These are phyloP conservation scores for Acrocera orbiculus DNA, from an alignment of 2,888 invertebrate species.

Conservation along the genomic window DNA sequence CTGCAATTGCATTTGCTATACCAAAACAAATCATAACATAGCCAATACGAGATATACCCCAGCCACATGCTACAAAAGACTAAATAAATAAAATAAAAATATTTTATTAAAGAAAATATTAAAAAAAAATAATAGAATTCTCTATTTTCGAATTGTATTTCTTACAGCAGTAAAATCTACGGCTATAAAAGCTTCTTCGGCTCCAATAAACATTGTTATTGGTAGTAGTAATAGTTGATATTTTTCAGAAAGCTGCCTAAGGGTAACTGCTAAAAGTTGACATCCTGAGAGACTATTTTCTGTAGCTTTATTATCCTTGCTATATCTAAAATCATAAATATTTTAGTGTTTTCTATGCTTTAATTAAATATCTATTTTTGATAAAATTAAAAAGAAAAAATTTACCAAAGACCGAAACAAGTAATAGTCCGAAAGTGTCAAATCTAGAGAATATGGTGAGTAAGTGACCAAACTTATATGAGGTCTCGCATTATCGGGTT, in stretches of 20 bases:
- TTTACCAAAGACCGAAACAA: no score
- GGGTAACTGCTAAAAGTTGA: slow-evolving; percentile 53
- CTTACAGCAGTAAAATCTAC: slow-evolving; percentile 65
- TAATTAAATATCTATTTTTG: no score
- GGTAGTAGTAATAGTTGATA: slow-evolving; percentile 74
- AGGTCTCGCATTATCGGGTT: no score
- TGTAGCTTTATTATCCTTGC: slow-evolving; percentile 19
- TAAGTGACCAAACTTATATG: no score
- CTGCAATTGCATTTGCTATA: slow-evolving; percentile 70
- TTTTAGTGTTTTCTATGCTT: background rate
- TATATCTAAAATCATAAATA: no score
- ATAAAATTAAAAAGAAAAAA: no score
- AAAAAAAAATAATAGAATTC: no score
- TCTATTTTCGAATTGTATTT: slow-evolving; percentile 14
- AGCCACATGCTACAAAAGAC: slow-evolving; percentile 72
- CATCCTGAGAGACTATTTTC: slow-evolving; percentile 46
- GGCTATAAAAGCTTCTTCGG: slow-evolving; percentile 82
- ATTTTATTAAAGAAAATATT: no score
- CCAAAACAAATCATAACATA: slow-evolving; percentile 91
- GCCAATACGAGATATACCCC: slow-evolving; percentile 80
- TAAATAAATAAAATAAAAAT: slow-evolving; percentile 26
- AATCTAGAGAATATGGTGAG: no score
- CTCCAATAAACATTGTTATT: slow-evolving; percentile 82
- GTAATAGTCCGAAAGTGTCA: no score
- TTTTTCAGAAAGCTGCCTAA: slow-evolving; percentile 55